phyloP scores from a whole-genome alignment of 2,797 vertebrate genomes.

The Hemitrygon akajei region DNA sequence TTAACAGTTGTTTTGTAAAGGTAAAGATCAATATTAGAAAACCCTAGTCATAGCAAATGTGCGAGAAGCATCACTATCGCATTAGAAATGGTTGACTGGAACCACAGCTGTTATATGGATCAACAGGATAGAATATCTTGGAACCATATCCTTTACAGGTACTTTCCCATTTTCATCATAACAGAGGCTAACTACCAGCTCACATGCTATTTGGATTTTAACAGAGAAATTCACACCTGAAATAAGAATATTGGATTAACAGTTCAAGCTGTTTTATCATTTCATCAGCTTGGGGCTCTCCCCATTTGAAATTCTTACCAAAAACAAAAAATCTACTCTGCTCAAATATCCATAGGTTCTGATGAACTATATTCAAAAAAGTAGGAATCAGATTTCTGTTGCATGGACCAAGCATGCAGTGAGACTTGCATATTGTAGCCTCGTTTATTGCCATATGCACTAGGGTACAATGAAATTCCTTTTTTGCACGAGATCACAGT shows the following conservation, averaged over 20 bases:
- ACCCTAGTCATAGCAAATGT: not conserved
- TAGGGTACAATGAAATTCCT: too few species aligned
- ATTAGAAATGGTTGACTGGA: not conserved
- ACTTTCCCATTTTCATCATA: not conserved
- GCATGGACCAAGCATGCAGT: too few species aligned
- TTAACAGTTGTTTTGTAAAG: not conserved
- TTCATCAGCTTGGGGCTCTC: not conserved
- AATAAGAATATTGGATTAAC: not conserved
- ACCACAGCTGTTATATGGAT: not conserved
- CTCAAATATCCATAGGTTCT: too few species aligned
- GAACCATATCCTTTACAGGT: too few species aligned
- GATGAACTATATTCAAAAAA: too few species aligned
- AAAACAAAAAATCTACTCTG: too few species aligned
- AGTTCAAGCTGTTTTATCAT: not conserved
- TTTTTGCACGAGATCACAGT: too few species aligned
- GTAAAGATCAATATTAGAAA: not conserved
- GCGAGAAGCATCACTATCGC: not conserved
- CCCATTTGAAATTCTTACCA: not conserved
- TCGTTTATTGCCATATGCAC: too few species aligned
- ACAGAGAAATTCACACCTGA: not conserved
- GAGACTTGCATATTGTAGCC: too few species aligned
- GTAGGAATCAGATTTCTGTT: too few species aligned
- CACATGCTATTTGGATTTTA: not conserved
- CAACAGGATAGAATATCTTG: not conserved
- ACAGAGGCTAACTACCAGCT: not conserved